Evolutionary conservation across 35 echinoderm and acorn worm genomes (phyloP), one percentile per base, ranked within the genome.

Genomic region (Ophioderma brevispina): DNA sequence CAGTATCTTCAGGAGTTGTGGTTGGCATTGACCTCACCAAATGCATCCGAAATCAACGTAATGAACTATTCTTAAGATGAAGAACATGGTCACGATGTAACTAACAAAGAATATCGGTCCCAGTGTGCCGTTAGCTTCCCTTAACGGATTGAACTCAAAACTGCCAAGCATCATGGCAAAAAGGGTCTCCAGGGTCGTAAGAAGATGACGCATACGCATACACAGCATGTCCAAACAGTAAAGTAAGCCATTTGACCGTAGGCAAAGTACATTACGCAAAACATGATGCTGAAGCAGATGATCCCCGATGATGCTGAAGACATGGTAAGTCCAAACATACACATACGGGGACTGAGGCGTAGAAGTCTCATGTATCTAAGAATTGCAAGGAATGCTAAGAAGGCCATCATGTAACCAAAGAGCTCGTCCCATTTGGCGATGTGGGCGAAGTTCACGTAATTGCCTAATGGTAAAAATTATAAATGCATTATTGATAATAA

Each of bases 21-120:
- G n/a, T n/a, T n/a, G n/a, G 2, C 8, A 37, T 76, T 80, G 33
- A 91, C 76, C 1, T 63, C 40, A 11, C 31, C 41, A 80, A 91
- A 91, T 14, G 90, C 90, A 82, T 91, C 90, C 0, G 49, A 40
- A 11, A 93, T 76, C 43, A 93, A 89, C 0, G 92, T 93, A 38
- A 93, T 79, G 59, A 93, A 87, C 92, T 93, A 35, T 93, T 93
- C 79, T 81, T 52, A 93, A 23, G 33, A 93, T 93, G 31, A 87
- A 82, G 32, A 89, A 93, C 30, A 84, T 55, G 13, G 85, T 38
- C 25, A 93, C 36, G 25, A 93, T 93, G 63, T 88, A 93, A 56
- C 82, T 19, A 34, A 88, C 18, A 31, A 93, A 93, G 80, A 93
- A 88, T n/a, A 88, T 50, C 0, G 78, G 78, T 0, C 92, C 86